Evolutionary conservation across 2,888 invertebrate species (phyloP), one percentile per base, ranked within the genome.

Genomic region (Spialia ferax): DNA sequence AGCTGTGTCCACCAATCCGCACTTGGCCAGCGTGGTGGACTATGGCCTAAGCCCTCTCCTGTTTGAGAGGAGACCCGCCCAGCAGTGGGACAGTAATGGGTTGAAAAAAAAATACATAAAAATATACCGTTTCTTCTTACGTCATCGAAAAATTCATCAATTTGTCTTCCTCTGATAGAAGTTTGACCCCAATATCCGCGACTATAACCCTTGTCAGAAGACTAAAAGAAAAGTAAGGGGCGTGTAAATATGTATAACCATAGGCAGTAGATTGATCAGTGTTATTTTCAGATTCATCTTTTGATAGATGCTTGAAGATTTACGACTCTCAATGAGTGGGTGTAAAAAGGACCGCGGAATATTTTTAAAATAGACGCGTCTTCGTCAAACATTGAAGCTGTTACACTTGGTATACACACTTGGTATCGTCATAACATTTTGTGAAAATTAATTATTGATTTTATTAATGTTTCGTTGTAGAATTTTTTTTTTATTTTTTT

Each of bases 201-300:
- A 35, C 15, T 15, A 57, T 50, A 38, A 57, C 50, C 57, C 68
- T 69, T 70, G 69, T 68, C 64, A 70, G 55, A 67, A 66, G 18
- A 29, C 48, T 20, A 23, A 48, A 22, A 20, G 38, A 60, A 48
- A 60, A 13, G 32, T 20, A 54, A 69, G 48, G 52, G 68, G 55
- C 26, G 26, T 61, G 42, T 70, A 71, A 63, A 61, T 45, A 29
- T 68, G 29, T n/a, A 32, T 69, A 60, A 55, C 63, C 22, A 62
- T 20, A 56, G 38, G 55, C 56, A 48, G 57, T 56, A 69, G 70
- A 73, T 71, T 68, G 72, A 72, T 73, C 66, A 72, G 62, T 20
- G 52, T 45, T 65, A 65, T 60, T 67, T 71, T 68, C 59, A 56
- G 59, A 62, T 67, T 42, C 48, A 50, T 61, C 62, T 29, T 59